Evolutionary conservation across 2,888 invertebrate species (phyloP).

Genomic region (Ernsta delagoae): DNA sequence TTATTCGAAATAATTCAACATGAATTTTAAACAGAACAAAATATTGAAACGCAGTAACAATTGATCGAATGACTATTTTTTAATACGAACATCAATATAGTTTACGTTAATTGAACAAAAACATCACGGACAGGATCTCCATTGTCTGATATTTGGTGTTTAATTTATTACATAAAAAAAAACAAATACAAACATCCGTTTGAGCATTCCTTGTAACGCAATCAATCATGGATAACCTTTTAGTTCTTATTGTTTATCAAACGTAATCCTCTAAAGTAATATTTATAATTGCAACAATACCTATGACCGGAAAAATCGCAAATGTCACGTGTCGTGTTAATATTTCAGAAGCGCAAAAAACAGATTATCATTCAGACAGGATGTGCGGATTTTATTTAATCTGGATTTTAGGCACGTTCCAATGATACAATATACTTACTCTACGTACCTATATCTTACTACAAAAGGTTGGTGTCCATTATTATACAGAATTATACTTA

Average conservation of each 20-base stretch:
- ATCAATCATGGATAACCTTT: slow-evolving; percentile 34
- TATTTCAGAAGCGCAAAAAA: slow-evolving; percentile 27
- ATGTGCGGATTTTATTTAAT: slow-evolving; percentile 11
- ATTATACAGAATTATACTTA: too few relatives aligned
- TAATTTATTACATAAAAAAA: slow-evolving; percentile 3
- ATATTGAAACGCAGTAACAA: background rate
- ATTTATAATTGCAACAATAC: too few relatives aligned
- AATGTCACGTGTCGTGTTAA: slow-evolving; percentile 15
- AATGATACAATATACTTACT: background rate
- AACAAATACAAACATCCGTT: slow-evolving; percentile 18
- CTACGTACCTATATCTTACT: too few relatives aligned
- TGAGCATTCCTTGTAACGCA: slow-evolving; percentile 5
- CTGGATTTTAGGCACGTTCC: slow-evolving; percentile 22
- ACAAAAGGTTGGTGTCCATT: too few relatives aligned
- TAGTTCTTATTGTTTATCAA: slow-evolving; percentile 17
- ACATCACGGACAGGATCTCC: slow-evolving; percentile 6
- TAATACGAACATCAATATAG: background rate
- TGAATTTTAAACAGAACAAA: background rate
- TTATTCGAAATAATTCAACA: background rate
- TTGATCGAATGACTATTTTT: background rate
- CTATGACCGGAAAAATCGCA: slow-evolving; percentile 1
- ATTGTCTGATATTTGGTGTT: slow-evolving; percentile 19
- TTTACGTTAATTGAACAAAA: background rate
- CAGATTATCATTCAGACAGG: slow-evolving; percentile 31
- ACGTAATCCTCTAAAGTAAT: background rate